Evolutionary conservation across 2,888 invertebrate species (phyloP).

Genomic region (Oscheius sp.): DNA sequence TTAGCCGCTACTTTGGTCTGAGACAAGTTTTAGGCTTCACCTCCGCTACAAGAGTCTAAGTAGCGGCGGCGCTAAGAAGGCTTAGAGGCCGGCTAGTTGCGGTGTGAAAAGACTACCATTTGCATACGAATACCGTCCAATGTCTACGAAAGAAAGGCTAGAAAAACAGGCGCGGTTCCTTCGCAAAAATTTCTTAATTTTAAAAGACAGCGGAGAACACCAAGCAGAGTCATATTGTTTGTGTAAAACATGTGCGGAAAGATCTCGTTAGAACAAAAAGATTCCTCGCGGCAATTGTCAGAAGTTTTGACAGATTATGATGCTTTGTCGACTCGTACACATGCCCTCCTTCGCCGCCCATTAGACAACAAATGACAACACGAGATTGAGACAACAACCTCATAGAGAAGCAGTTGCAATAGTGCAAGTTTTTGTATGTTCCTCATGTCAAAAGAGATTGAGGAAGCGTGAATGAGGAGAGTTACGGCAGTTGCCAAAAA

Average conservation of each 20-base stretch:
- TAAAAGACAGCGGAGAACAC: not conserved
- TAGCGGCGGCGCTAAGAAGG: slow-evolving; percentile 29
- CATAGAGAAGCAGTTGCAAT: not conserved
- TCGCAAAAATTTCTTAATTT: not conserved
- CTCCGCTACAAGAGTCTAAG: slow-evolving; percentile 26
- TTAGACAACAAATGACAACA: slow-evolving; percentile 10
- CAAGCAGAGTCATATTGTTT: not conserved
- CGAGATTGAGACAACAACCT: not conserved
- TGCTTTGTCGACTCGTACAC: slow-evolving; percentile 21
- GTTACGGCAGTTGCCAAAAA: slow-evolving; percentile 2
- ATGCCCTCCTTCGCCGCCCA: not conserved
- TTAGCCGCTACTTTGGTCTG: slow-evolving; percentile 13
- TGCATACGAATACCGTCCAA: slow-evolving; percentile 28
- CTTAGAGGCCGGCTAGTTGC: slow-evolving; percentile 23
- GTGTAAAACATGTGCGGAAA: slow-evolving; percentile 11
- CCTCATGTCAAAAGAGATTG: slow-evolving; percentile 11
- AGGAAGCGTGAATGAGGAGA: slow-evolving; percentile 9
- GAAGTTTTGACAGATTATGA: slow-evolving; percentile 30
- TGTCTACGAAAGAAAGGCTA: not conserved
- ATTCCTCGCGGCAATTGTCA: slow-evolving; percentile 3
- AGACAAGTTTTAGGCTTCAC: slow-evolving; percentile 26
- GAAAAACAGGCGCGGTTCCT: not conserved
- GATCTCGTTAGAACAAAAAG: slow-evolving; percentile 5
- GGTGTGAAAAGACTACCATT: slow-evolving; percentile 31
- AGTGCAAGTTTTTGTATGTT: slow-evolving; percentile 1